Evolutionary conservation across 2,113 vertebrate species (phyloP).

Genomic region (Gnathonemus echidnorhynchus): DNA sequence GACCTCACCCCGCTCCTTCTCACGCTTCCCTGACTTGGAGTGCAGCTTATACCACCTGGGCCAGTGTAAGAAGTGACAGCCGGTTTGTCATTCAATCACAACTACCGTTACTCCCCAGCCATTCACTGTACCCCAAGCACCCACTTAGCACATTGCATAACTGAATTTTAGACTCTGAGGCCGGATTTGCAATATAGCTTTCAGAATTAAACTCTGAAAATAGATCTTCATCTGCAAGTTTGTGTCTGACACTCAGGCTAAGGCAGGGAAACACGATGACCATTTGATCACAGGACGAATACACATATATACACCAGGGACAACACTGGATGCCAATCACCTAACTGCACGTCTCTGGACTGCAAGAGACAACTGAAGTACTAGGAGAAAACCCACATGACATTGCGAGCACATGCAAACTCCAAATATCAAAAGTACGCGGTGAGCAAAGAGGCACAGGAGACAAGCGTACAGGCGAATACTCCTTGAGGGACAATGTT

Average conservation of each 20-base stretch:
- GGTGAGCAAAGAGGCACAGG: not conserved
- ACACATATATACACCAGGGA: not conserved
- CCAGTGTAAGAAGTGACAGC: not conserved
- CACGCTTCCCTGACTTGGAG: conserved; percentile 89
- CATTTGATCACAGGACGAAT: not conserved
- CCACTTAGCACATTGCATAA: not conserved
- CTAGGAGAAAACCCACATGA: not conserved
- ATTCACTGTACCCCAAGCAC: not conserved
- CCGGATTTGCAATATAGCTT: not conserved
- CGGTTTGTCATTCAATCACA: not conserved
- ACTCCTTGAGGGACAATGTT: not conserved
- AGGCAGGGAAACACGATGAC: not conserved
- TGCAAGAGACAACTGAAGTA: not conserved
- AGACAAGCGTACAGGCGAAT: not conserved
- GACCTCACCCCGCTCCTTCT: conserved; percentile 91
- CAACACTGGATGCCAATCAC: not conserved
- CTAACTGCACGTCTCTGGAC: not conserved
- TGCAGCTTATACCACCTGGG: conserved; percentile 86
- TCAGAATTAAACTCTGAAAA: not conserved
- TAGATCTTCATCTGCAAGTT: not conserved
- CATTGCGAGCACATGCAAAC: not conserved
- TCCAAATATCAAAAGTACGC: not conserved
- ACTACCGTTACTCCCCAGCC: not conserved
- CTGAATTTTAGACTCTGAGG: not conserved
- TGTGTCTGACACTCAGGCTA: not conserved